Evolutionary conservation across 2,113 vertebrate genomes (phyloP).

Genomic region (Cynocephalus volans): DNA sequence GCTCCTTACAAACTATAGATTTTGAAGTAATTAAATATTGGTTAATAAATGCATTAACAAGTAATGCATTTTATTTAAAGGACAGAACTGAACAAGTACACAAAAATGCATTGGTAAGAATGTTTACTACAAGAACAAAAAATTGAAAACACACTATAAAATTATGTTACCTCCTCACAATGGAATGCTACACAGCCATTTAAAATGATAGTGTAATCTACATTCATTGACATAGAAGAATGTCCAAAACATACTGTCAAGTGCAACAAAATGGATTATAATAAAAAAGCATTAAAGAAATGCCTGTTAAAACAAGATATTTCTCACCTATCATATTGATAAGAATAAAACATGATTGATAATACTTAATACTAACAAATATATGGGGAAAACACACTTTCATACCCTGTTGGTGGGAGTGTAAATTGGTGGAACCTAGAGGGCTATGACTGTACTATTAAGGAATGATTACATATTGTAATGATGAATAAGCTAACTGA

Average conservation of each 20-base stretch:
- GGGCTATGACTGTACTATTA: neutral
- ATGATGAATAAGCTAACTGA: too few species aligned
- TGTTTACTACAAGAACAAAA: neutral
- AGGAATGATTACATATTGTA: too few species aligned
- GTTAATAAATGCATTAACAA: slow-evolving; percentile 7
- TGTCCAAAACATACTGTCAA: neutral
- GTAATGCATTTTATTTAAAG: slow-evolving; percentile 17
- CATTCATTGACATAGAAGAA: neutral
- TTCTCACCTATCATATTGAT: neutral
- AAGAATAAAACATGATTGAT: slow-evolving; percentile 43
- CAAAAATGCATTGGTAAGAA: neutral
- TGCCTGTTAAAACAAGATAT: neutral
- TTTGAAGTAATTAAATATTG: neutral
- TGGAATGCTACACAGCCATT: neutral
- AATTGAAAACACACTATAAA: neutral
- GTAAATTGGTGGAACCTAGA: neutral
- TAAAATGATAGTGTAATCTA: slow-evolving; percentile 12
- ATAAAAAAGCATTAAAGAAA: slow-evolving; percentile 31
- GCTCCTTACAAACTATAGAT: neutral
- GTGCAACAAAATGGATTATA: neutral
- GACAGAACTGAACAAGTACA: neutral
- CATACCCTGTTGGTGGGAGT: neutral
- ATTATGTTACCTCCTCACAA: neutral
- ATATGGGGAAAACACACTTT: neutral
- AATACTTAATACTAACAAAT: neutral